Evolutionary conservation across 2,797 vertebrate species (phyloP).

Genomic region (Manis javanica): DNA sequence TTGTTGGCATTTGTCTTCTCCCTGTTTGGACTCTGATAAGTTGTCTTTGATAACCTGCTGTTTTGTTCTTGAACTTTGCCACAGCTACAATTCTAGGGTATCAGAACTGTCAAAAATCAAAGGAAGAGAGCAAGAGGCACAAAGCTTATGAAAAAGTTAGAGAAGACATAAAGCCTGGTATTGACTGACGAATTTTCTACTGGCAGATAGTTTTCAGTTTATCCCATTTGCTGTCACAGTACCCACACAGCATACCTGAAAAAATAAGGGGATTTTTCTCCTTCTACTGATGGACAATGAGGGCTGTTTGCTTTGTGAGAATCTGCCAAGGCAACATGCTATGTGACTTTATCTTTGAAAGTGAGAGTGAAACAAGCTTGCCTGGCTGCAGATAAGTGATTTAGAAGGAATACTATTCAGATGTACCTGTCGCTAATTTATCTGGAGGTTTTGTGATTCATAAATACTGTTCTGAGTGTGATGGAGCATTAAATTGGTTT

Average conservation of each 20-base stretch:
- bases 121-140: slow-evolving; percentile 61
- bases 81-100: slow-evolving; percentile 31
- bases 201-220: slow-evolving; percentile 80
- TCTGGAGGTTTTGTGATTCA: slow-evolving; percentile 88
- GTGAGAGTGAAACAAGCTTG: slow-evolving; percentile 85
- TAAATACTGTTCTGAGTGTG: slow-evolving; percentile 88
- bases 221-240: slow-evolving; percentile 79
- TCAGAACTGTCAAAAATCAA: slow-evolving; percentile 81
- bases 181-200: slow-evolving; percentile 77
- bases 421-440: slow-evolving; percentile 90
- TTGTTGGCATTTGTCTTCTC: slow-evolving; percentile 59
- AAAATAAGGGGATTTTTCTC: slow-evolving; percentile 73
- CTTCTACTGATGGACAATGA: slow-evolving; percentile 65
- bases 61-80: slow-evolving; percentile 81
- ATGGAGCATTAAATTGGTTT: slow-evolving; percentile 94
- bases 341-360: slow-evolving; percentile 85
- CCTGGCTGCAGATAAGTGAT: slow-evolving; percentile 85
- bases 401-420: slow-evolving; percentile 82
- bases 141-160: slow-evolving; percentile 67
- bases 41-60: slow-evolving; percentile 72
- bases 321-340: slow-evolving; percentile 81
- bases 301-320: slow-evolving; percentile 84
- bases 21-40: slow-evolving; percentile 61
- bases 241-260: slow-evolving; percentile 76
- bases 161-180: slow-evolving; percentile 73